phyloP scores from a whole-genome alignment of 2,888 invertebrate species.

The Scaptomyza flava region DNA sequence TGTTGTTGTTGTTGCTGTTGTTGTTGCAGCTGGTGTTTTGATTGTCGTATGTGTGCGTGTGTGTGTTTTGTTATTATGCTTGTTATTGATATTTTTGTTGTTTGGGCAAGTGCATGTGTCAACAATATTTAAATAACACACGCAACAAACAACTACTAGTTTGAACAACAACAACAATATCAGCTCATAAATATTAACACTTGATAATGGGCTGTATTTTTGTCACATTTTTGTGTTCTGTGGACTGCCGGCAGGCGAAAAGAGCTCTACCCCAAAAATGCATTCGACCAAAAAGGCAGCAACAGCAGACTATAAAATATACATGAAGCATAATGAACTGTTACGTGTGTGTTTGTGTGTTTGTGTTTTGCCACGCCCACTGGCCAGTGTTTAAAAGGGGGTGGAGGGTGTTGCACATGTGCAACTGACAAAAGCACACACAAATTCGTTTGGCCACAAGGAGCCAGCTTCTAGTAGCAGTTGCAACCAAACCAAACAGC shows the following conservation, averaged over 20 bases:
- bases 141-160: slow-evolving; percentile 12
- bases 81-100: slow-evolving; percentile 40
- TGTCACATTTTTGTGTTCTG: slow-evolving; percentile 28
- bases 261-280: slow-evolving; percentile 10
- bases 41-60: slow-evolving; percentile 24
- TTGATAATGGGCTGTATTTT: slow-evolving; percentile 52
- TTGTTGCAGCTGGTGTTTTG: slow-evolving; percentile 25
- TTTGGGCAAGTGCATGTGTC: slow-evolving; percentile 40
- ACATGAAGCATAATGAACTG: slow-evolving; percentile 55
- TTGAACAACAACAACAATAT: slow-evolving; percentile 19
- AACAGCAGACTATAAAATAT: slow-evolving; percentile 42
- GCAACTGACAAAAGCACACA: slow-evolving; percentile 72
- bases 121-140: slow-evolving; percentile 46
- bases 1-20: slow-evolving; percentile 33
- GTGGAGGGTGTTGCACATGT: slow-evolving; percentile 52
- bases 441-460: slow-evolving; percentile 37
- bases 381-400: background rate
- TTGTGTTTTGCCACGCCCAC: slow-evolving; percentile 31
- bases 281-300: slow-evolving; percentile 26
- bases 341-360: background rate
- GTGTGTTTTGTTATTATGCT: slow-evolving; percentile 23
- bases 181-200: slow-evolving; percentile 48
- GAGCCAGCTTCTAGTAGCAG: slow-evolving; percentile 2
- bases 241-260: background rate
- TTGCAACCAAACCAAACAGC: slow-evolving; percentile 13